Percentiles rank a stretch among this genome's conserved stretches.
Conservation (phyloP, 2,113 vertebrate genomes). For the Tympanuchus pallidicinctus region DNA sequence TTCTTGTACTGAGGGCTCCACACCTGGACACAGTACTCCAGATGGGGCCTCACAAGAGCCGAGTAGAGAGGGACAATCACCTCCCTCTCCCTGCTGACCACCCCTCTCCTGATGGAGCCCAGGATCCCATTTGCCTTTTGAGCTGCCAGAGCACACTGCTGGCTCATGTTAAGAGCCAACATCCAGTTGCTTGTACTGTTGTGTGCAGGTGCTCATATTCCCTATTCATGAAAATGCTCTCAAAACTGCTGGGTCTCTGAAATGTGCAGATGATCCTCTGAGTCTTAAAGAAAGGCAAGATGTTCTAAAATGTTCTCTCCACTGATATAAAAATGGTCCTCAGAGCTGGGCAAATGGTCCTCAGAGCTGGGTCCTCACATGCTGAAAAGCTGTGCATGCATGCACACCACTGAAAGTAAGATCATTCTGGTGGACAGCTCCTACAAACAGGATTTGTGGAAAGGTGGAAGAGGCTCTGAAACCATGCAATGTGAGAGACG, state of each 20-base stretch:
- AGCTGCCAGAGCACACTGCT: no score
- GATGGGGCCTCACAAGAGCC: no score
- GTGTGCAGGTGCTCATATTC: not conserved
- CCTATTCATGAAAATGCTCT: not conserved
- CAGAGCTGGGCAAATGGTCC: not conserved
- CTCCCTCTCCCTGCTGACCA: no score
- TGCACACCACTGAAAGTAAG: not conserved
- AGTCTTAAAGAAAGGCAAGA: not conserved
- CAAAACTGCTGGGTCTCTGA: not conserved
- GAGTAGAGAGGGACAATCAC: no score
- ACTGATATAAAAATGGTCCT: not conserved
- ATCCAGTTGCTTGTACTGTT: fast-evolving
- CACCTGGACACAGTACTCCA: no score
- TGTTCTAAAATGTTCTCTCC: not conserved
- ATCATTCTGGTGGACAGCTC: not conserved
- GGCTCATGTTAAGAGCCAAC: no score
- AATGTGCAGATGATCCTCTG: fast-evolving
- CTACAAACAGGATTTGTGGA: not conserved
- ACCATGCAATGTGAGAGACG: not conserved
- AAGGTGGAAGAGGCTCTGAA: not conserved
- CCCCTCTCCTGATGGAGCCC: no score
- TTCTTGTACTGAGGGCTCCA: no score
- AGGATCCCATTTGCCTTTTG: no score
- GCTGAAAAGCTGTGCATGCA: not conserved
- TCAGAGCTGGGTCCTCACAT: not conserved